Conservation (phyloP, 2,888 invertebrate species). For the Spicauda simplicius region DNA sequence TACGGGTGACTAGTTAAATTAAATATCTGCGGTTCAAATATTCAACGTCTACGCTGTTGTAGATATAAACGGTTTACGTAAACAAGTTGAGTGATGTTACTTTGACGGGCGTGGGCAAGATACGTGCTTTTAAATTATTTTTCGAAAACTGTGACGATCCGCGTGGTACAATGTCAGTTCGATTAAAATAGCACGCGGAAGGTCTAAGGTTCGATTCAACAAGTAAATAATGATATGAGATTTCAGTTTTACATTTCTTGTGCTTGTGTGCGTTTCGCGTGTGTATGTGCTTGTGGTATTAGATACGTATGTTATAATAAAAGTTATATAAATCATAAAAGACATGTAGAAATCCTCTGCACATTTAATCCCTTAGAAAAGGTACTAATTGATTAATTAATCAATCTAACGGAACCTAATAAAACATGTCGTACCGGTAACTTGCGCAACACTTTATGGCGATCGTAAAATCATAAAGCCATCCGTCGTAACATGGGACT, state of each 20-base stretch:
- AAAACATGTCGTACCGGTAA: conserved; percentile 8
- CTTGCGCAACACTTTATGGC: conserved; percentile 21
- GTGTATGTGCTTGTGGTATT: no score
- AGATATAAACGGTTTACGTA: conserved; percentile 19
- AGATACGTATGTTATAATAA: no score
- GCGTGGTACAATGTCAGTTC: no score
- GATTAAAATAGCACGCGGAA: no score
- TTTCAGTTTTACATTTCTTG: no score
- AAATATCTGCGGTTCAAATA: conserved; percentile 22
- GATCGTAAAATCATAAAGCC: conserved; percentile 22
- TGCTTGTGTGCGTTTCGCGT: no score
- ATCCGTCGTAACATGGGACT: conserved; percentile 26
- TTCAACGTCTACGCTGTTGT: conserved; percentile 15
- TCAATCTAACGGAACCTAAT: conserved; percentile 18
- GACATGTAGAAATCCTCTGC: no score
- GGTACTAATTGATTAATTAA: conserved; percentile 20
- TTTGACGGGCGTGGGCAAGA: conserved; percentile 10
- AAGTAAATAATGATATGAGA: no score
- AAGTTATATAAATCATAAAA: no score
- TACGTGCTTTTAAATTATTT: conserved; percentile 9
- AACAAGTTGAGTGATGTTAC: conserved; percentile 19
- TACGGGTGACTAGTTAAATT: no score
- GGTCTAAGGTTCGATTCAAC: no score
- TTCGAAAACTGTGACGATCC: not conserved
- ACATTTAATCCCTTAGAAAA: not conserved